Conservation (phyloP, 2,113 vertebrate genomes). For the Polypterus bichir region DNA sequence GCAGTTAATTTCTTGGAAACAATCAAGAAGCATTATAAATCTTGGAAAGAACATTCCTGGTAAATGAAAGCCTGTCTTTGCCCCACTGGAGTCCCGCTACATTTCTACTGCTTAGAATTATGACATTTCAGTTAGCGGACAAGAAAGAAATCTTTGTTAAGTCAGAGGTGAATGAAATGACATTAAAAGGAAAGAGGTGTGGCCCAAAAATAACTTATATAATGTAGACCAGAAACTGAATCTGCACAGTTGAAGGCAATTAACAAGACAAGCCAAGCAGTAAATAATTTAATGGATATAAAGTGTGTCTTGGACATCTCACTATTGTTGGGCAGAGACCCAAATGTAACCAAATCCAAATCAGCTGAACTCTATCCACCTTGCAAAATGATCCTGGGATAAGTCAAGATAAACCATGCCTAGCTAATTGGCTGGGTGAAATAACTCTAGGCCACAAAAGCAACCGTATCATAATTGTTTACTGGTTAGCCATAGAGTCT, state of each 20-base stretch:
- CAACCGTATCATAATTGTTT: not conserved
- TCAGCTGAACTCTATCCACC: conserved; percentile 19
- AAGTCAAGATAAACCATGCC: conserved; percentile 18
- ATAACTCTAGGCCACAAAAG: conserved; percentile 9
- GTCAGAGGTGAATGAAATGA: not conserved
- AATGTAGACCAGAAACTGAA: conserved; percentile 16
- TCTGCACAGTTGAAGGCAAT: conserved; percentile 20
- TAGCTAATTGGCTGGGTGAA: conserved; percentile 16
- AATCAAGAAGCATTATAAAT: not conserved
- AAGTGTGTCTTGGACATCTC: conserved; percentile 22
- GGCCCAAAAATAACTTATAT: not conserved
- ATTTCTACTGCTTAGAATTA: too few species aligned
- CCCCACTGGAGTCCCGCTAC: too few species aligned
- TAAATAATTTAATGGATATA: conserved; percentile 28
- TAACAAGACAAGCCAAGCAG: conserved; percentile 25
- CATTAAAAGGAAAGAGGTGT: not conserved
- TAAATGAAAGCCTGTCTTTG: too few species aligned
- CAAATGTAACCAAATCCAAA: conserved; percentile 28
- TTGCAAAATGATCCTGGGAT: conserved; percentile 26
- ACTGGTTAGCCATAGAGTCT: too few species aligned
- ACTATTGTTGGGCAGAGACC: conserved; percentile 24
- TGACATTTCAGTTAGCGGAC: too few species aligned
- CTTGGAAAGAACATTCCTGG: not conserved
- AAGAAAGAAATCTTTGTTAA: too few species aligned
- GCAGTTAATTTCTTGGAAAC: too few species aligned